Percentiles rank a stretch among this genome's conserved stretches.
Evolutionary conservation across 2,113 vertebrate species (phyloP).

Genomic region (Tupaia tana): DNA sequence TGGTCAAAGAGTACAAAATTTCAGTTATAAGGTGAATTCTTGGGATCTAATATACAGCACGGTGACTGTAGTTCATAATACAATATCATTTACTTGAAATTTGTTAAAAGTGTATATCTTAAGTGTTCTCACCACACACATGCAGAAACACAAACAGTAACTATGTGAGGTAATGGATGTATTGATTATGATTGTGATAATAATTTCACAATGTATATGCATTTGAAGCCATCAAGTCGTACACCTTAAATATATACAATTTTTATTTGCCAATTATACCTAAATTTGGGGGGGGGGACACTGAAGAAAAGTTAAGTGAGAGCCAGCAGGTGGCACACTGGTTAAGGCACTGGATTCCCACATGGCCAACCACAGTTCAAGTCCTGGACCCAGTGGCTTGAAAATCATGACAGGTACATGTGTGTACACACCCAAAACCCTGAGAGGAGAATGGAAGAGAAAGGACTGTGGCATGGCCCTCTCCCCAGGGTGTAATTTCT

Average conservation of each 20-base stretch:
- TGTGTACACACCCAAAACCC: too few relatives aligned
- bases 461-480: too few relatives aligned
- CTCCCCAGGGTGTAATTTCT: too few relatives aligned
- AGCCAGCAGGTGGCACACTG: too few relatives aligned
- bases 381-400: too few relatives aligned
- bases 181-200: not conserved
- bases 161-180: not conserved
- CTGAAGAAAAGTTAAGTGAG: too few relatives aligned
- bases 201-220: not conserved
- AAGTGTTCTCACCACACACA: not conserved
- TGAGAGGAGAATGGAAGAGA: too few relatives aligned
- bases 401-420: too few relatives aligned
- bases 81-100: not conserved
- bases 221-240: not conserved
- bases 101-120: slow-evolving; percentile 12
- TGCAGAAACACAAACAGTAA: not conserved
- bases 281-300: not conserved
- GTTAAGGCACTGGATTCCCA: too few relatives aligned
- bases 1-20: not conserved
- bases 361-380: too few relatives aligned
- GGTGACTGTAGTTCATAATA: not conserved
- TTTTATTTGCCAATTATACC: slow-evolving; percentile 32
- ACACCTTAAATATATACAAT: not conserved
- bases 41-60: not conserved
- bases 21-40: not conserved